Base-by-base conservation (phyloP, 2,113 vertebrate species). In the Ctenomys sociabilis region DNA sequence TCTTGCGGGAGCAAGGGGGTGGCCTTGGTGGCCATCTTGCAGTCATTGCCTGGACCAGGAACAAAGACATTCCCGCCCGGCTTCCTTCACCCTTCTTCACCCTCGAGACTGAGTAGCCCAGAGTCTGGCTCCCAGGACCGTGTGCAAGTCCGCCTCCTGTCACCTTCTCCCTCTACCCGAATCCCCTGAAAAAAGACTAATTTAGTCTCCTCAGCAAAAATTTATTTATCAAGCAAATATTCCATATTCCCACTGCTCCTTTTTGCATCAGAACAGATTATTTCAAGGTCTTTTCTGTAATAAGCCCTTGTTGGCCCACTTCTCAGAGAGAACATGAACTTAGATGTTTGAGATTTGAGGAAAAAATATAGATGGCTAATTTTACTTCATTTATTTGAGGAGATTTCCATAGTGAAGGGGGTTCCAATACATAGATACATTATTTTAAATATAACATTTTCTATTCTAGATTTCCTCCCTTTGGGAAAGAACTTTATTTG, bases 281-380 rank as follows among this genome's bases (percentile, higher is more conserved):
- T 86, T 89, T 66, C 80, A 73, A 24, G n/a, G 32, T 57, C 16
- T 30, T 49, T 94, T 95, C 66, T 87, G 64, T 64, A 85, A 80
- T 64, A 88, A 93, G 35, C 35, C 43, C 45, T 85, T 24, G 19
- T 16, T 52, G 85, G 70, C 32, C 63, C 77, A 35, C 43, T 45
- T 89, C 30, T 90, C 59, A 49, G 17, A 1, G 22, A 95, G 68
- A 70, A 52, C 28, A 64, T 77, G 88, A 75, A 77, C 12, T 66
- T 91, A 77, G 68, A 61, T 85, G 26, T 64, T 28, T 64, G 73
- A 85, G 54, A 40, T 93, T 63, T 59, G 61, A 89, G 43, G 40
- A 61, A 75, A 78, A 93, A 54, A 85, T 28, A 75, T 0, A 78
- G 45, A 88, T 45, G 63, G 12, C 6, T 43, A 57, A 88, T 22